Evolutionary conservation across 2,888 invertebrate species (phyloP), one percentile per base, ranked within the genome.

Genomic region (Monochamus alternatus): DNA sequence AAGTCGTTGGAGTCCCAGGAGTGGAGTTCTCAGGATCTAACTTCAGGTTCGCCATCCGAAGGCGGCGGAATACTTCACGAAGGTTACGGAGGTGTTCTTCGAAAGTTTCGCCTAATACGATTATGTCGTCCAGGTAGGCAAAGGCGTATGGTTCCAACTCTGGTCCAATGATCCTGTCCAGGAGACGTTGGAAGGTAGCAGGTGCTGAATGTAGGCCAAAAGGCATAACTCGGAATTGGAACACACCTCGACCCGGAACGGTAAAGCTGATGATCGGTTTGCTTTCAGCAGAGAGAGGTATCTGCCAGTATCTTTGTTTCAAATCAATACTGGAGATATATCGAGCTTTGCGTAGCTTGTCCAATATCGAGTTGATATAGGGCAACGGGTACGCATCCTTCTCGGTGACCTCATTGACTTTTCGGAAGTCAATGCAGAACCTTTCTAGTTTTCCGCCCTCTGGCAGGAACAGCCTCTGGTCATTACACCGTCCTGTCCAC

Each of bases 391-490:
- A 22, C 22, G 22, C 22, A 22, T 22, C 1, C 22, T 22, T 22
- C 22, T 22, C 22, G 22, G 22, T 22, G 22, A 22, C 22, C 22
- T 64, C 51, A 60, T 81, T 79, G 5, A 78, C 70, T n/a, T 69
- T 60, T 22, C 74, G 66, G 64, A 77, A 78, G 59, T 81, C 81
- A 10, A 81, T 75, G 69, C 79, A 80, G n/a, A 78, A 78, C 7
- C 79, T 58, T 22, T 22, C 22, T 22, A 22, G 22, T 1, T 22
- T 22, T 22, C 1, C 1, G 22, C 22, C 22, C 22, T 22, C 22
- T 22, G 22, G 22, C 22, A 22, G 22, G 22, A 1, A n/a, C 22
- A 22, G 0, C 1, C 1, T 22, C 22, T 22, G 22, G 22, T 1
- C 22, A 22, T 22, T 22, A 22, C 22, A 22, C 22, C 22, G 1